Conservation (phyloP, 2,113 vertebrate species). For the Stercorarius parasiticus region DNA sequence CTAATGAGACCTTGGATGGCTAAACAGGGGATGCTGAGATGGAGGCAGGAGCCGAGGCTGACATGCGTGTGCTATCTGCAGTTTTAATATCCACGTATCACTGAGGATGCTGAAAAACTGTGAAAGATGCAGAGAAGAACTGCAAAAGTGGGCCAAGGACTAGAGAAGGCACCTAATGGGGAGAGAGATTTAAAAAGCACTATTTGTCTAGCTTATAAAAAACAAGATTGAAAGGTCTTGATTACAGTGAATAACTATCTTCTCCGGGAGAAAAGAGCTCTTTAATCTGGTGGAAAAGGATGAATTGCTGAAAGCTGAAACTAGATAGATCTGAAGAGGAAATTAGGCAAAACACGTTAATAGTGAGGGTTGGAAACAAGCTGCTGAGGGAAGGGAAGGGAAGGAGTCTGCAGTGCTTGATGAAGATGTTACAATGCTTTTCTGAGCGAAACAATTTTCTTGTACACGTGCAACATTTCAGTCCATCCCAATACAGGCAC, state of each 20-base stretch:
- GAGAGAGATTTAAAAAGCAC: neutral
- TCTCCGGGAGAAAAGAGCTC: neutral
- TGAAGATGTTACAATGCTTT: neutral
- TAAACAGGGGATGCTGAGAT: neutral
- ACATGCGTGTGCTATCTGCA: neutral
- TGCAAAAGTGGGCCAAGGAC: neutral
- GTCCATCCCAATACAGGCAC: neutral
- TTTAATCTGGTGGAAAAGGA: constrained; percentile 22
- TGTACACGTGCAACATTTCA: neutral
- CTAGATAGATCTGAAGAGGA: constrained; percentile 5
- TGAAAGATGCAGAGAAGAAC: neutral
- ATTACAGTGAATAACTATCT: constrained; percentile 21
- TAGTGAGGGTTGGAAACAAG: neutral
- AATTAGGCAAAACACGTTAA: neutral
- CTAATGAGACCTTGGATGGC: neutral
- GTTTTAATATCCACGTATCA: neutral
- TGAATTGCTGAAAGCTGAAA: constrained; percentile 23
- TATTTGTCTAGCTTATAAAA: neutral
- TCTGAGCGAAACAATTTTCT: neutral
- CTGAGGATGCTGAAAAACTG: neutral
- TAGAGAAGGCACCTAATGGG: neutral
- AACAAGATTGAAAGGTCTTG: constrained; percentile 20
- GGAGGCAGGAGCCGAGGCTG: neutral
- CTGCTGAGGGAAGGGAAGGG: neutral
- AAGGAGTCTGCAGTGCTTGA: neutral